A percentile compares a stretch with the other conserved stretches of the same genome.
Evolutionary conservation across 1,140 invertebrate species (phyloP).

Genomic region (Nomia melanderi): DNA sequence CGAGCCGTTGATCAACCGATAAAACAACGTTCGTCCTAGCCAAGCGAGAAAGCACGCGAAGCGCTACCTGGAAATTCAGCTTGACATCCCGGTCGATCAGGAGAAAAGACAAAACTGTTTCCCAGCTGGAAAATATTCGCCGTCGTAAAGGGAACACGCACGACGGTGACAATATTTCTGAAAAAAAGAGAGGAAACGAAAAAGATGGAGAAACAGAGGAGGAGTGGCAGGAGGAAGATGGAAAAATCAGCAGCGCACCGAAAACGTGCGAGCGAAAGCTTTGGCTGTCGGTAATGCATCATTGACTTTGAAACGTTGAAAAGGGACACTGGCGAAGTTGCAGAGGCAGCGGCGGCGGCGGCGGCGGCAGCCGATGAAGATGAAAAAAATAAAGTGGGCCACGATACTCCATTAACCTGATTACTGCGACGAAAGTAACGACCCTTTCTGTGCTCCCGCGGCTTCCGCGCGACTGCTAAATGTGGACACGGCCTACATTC

Average conservation of each 20-base stretch:
- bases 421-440: constrained; percentile 59
- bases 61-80: too few species aligned
- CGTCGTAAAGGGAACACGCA: not conserved
- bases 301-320: constrained; percentile 39
- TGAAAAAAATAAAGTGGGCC: constrained; percentile 56
- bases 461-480: constrained; percentile 52
- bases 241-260: not conserved
- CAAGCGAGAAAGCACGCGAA: too few species aligned
- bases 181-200: not conserved
- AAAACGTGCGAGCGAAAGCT: not conserved
- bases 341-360: constrained; percentile 9
- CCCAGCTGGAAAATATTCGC: too few species aligned
- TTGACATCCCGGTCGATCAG: too few species aligned
- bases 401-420: constrained; percentile 67
- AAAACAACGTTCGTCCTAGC: too few species aligned
- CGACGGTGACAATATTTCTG: not conserved
- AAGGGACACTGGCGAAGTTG: constrained; percentile 18
- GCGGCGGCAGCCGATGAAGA: constrained; percentile 32
- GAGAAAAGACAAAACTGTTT: too few species aligned
- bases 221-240: not conserved
- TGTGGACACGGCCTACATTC: constrained; percentile 56
- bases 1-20: too few species aligned
- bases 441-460: constrained; percentile 50
- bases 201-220: too few species aligned
- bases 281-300: constrained; percentile 30